Percentiles rank a stretch among this genome's conserved stretches.
These are phyloP conservation scores for Scopus umbretta DNA, from an alignment of 2,113 vertebrate species.

Conservation along the genomic window DNA sequence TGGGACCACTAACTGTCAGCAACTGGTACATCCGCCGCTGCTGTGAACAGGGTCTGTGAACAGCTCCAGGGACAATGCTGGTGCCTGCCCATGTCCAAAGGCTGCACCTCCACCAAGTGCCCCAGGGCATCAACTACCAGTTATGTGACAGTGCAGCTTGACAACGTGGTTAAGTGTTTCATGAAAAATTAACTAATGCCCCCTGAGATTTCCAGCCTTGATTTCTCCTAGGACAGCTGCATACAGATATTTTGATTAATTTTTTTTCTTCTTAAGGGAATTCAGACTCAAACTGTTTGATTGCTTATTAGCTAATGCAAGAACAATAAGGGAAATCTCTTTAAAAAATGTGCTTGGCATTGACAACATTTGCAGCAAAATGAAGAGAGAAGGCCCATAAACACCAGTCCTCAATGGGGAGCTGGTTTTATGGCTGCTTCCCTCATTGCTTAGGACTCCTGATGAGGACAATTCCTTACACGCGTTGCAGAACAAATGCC, in stretches of 20 bases:
- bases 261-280: not conserved
- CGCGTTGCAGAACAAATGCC: not conserved
- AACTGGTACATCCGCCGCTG: not conserved
- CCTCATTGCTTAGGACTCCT: not conserved
- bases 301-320: not conserved
- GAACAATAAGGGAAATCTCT: not conserved
- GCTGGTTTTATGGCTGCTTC: not conserved
- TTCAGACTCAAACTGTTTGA: not conserved
- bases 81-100: accelerated
- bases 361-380: not conserved
- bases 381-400: not conserved
- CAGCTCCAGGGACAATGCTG: not conserved
- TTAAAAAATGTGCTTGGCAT: not conserved
- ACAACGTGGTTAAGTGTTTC: not conserved
- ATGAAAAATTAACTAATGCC: not conserved
- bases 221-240: not conserved
- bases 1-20: not conserved
- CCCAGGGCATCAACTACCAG: not conserved
- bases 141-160: accelerated
- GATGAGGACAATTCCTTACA: not conserved
- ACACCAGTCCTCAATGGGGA: not conserved
- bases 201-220: not conserved
- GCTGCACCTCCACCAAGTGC: not conserved
- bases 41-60: accelerated
- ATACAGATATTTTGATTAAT: accelerated